Percentiles rank a stretch among this genome's conserved stretches.
Conservation (phyloP, 2,797 vertebrate species). For the Cossypha niveicapilla region DNA sequence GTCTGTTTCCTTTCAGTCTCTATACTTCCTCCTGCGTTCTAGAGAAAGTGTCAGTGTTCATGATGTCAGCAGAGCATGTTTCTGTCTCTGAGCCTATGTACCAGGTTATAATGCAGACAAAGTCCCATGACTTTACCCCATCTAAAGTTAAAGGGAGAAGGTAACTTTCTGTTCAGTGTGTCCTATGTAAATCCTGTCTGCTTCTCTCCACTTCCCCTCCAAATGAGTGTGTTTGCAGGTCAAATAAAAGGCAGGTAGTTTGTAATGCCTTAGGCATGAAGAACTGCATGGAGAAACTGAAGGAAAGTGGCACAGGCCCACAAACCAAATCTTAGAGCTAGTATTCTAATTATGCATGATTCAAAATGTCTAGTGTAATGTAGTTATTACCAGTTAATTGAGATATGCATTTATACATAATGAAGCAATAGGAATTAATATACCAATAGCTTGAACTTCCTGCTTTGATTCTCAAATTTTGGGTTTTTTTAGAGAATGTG, state of each 20-base stretch:
- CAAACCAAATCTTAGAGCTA: conserved; percentile 68
- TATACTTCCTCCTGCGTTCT: neutral
- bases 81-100: neutral
- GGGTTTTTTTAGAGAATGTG: conserved; percentile 56
- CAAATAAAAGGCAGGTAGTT: neutral
- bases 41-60: neutral
- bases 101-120: neutral
- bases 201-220: conserved; percentile 32
- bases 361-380: conserved; percentile 69
- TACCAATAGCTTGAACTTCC: conserved; percentile 75
- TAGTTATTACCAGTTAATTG: conserved; percentile 73
- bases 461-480: conserved; percentile 69
- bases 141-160: neutral
- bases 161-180: neutral
- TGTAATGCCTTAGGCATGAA: neutral
- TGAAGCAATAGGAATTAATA: conserved; percentile 79
- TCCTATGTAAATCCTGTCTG: conserved; percentile 17
- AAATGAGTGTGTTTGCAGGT: conserved; percentile 45
- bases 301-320: conserved; percentile 60
- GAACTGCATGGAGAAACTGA: conserved; percentile 37
- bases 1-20: neutral
- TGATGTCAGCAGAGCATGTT: neutral
- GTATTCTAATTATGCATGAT: conserved; percentile 77
- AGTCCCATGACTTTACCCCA: neutral
- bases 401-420: conserved; percentile 77